phyloP scores from a whole-genome alignment of 2,888 invertebrate species.

The Torymus tubicola region DNA sequence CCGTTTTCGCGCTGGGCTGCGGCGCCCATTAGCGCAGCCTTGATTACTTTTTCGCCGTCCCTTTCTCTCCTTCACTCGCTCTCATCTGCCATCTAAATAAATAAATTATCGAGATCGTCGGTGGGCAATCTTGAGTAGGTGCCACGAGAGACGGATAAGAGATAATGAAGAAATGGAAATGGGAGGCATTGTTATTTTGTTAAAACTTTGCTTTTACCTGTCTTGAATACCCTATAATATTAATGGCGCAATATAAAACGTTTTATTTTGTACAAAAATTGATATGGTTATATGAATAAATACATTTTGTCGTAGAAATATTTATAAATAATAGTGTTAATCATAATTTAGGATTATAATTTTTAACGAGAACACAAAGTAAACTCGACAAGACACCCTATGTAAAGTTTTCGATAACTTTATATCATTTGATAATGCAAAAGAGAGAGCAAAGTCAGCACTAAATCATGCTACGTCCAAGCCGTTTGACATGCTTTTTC shows the following conservation, averaged over 20 bases:
- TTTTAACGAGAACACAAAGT: too few species aligned
- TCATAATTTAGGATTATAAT: too few species aligned
- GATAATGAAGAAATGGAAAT: conserved; percentile 71
- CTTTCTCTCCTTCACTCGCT: conserved; percentile 67
- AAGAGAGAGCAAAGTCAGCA: conserved; percentile 65
- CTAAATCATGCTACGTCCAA: conserved; percentile 69
- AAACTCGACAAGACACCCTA: too few species aligned
- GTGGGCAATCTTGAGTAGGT: conserved; percentile 64
- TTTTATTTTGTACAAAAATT: too few species aligned
- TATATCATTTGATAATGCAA: conserved; percentile 45
- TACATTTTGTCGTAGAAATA: too few species aligned
- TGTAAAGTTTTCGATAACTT: too few species aligned
- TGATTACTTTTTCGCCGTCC: conserved; percentile 74
- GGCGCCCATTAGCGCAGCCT: conserved; percentile 74
- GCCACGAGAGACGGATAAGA: conserved; percentile 70
- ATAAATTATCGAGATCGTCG: conserved; percentile 75
- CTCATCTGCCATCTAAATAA: conserved; percentile 74
- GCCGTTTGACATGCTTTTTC: conserved; percentile 63
- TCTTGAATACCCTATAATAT: too few species aligned
- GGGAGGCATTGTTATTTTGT: conserved; percentile 72
- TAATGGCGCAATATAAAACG: too few species aligned
- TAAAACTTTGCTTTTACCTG: conserved; percentile 61
- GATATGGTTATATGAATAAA: too few species aligned
- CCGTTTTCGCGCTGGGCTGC: conserved; percentile 51
- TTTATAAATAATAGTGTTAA: too few species aligned